A percentile compares a stretch with the other conserved stretches of the same genome.
These are phyloP conservation scores for Sphenopsis melanotis DNA, from an alignment of 2,797 vertebrate species.

Conservation along the genomic window DNA sequence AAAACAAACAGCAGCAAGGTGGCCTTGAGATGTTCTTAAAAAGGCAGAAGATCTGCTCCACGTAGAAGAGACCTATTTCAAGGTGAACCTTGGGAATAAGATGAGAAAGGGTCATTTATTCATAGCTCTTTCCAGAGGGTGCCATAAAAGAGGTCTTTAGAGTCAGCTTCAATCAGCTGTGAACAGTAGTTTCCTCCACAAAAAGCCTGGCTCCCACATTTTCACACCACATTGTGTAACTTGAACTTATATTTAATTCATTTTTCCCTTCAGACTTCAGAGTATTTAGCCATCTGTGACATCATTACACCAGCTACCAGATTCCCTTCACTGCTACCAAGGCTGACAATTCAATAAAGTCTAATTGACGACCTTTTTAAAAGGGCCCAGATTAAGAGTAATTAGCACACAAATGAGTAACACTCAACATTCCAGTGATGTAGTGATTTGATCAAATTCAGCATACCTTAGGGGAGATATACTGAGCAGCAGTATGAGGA, in stretches of 20 bases:
- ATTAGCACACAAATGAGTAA: constrained; percentile 32
- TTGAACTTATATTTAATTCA: constrained; percentile 31
- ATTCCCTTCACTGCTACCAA: neutral
- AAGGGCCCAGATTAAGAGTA: constrained; percentile 43
- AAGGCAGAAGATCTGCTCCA: neutral
- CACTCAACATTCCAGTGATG: neutral
- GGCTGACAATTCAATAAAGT: constrained; percentile 25
- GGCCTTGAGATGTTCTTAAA: neutral
- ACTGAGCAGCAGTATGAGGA: neutral
- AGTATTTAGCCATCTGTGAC: constrained; percentile 45
- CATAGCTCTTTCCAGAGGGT: neutral
- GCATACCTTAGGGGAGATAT: constrained; percentile 15
- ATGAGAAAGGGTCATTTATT: neutral
- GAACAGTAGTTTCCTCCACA: neutral
- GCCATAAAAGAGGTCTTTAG: neutral
- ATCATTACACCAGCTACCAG: neutral
- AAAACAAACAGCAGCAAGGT: neutral
- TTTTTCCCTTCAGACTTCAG: constrained; percentile 27
- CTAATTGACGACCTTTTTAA: constrained; percentile 32
- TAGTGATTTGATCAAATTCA: constrained; percentile 9
- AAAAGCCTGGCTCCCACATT: constrained; percentile 11
- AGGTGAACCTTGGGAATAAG: neutral
- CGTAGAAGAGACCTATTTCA: neutral
- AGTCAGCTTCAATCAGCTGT: constrained; percentile 5
- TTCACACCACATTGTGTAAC: constrained; percentile 5